Base-by-base conservation (phyloP, 2,888 invertebrate genomes). In the Campoplex capitator region DNA sequence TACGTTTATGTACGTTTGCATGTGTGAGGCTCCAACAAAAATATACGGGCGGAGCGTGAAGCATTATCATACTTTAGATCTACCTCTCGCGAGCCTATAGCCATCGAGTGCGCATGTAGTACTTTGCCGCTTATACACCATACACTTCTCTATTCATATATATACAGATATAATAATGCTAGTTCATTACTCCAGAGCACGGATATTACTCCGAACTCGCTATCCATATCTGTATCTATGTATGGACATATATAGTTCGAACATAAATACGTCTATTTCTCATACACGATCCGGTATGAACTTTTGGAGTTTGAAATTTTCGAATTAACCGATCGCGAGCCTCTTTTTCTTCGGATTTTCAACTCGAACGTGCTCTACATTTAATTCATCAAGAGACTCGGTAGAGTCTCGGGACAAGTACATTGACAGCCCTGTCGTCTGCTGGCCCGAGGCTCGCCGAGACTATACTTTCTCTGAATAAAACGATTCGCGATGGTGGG, bases 1-100 rank as follows among this genome's bases (percentile, higher is more conserved):
- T 81, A 54, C 38, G 3, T 3, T n/a, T 62, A 68, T n/a, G 51
- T 51, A 35, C 23, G 38, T 18, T 0, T 45, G 7, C 1, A 6
- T 68, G 45, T 70, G 45, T 58, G 45, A 56, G 45, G 9, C 58
- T 76, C 68, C 28, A 73, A 74, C 73, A 48, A 84, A 78, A 83
- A 75, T 71, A 79, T 75, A 87, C 84, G 87, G 87, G 87, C 87
- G 87, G 87, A 84, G 87, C 87, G 84, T 80, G 79, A 84, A 83
- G 84, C 84, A 87, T 84, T 84, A 87, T 87, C 84, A 71, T 84
- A 84, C 84, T 87, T 87, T 67, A 75, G 82, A 84, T 87, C 84
- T 87, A 82, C 84, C 79, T 84, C 84, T 58, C 42, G 54, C 54
- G 84, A 82, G 87, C 86, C 86, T 87, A 87, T 87, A 75, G 86